These are phyloP conservation scores for Natrix natrix DNA, from an alignment of 2,797 vertebrate genomes.

Conservation along the genomic window DNA sequence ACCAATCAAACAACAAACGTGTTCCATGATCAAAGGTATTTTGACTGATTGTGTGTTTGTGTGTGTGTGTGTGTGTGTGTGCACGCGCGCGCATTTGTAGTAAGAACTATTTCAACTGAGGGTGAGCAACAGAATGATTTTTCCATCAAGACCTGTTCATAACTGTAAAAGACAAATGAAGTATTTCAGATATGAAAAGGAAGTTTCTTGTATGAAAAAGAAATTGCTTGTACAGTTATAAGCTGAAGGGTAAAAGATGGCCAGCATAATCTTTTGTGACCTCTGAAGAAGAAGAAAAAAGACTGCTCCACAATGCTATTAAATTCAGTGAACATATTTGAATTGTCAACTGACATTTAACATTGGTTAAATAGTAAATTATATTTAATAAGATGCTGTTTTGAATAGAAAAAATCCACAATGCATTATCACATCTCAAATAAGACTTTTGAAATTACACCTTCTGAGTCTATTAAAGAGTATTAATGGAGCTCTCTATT, in stretches of 20 bases:
- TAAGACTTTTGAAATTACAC: conserved; percentile 31
- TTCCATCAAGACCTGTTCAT: conserved; percentile 39
- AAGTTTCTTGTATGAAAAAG: conserved; percentile 29
- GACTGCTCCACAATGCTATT: conserved; percentile 26
- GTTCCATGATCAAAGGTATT: neutral
- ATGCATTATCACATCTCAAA: conserved; percentile 34
- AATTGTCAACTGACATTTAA: conserved; percentile 29
- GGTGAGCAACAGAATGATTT: conserved; percentile 12
- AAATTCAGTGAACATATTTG: neutral
- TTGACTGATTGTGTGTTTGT: neutral
- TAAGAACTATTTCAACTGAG: conserved; percentile 21
- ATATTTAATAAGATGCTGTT: conserved; percentile 36
- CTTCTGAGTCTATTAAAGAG: conserved; percentile 20
- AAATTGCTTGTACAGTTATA: conserved; percentile 38
- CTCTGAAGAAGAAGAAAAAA: conserved; percentile 48
- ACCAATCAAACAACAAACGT: neutral
- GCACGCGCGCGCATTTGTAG: neutral
- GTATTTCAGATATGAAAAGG: conserved; percentile 23
- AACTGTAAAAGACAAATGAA: conserved; percentile 44
- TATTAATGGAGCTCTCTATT: conserved; percentile 18
- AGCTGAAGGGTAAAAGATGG: conserved; percentile 46
- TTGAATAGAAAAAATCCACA: conserved; percentile 33
- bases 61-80: neutral
- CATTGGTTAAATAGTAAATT: conserved; percentile 48
- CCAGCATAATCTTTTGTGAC: conserved; percentile 31